These are phyloP conservation scores for Pachycephala philippinensis DNA, from an alignment of 2,113 vertebrate genomes.

Conservation along the genomic window DNA sequence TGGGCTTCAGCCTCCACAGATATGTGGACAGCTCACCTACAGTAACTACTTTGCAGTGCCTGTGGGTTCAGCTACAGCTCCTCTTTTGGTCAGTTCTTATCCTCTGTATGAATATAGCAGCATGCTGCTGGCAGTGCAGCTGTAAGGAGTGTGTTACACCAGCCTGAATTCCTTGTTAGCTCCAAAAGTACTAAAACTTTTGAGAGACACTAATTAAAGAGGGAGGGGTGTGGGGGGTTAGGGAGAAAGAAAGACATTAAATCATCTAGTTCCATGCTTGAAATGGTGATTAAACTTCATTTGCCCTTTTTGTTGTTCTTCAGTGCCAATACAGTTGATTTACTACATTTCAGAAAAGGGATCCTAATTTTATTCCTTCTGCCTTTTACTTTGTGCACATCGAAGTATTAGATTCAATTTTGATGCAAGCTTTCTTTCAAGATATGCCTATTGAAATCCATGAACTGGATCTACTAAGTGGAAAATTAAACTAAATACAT, in stretches of 20 bases:
- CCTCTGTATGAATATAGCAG: not conserved
- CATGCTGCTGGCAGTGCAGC: accelerated
- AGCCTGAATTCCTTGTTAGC: not conserved
- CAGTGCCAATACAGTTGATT: not conserved
- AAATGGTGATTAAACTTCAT: not conserved
- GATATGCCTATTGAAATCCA: not conserved
- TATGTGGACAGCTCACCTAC: not conserved
- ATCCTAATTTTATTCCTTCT: not conserved
- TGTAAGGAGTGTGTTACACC: not conserved
- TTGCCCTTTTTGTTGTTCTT: not conserved
- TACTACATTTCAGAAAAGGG: not conserved
- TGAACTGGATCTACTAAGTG: not conserved
- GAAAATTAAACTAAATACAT: not conserved
- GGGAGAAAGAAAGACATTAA: not conserved
- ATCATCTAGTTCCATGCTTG: not conserved
- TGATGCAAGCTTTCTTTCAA: not conserved
- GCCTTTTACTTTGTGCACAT: not conserved
- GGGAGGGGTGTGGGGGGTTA: too few relatives aligned
- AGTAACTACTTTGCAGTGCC: not conserved
- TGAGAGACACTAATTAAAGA: not conserved
- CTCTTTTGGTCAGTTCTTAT: not conserved
- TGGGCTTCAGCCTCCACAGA: not conserved
- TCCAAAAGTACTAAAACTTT: not conserved
- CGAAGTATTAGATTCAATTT: not conserved
- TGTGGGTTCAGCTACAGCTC: not conserved